phyloP scores from a whole-genome alignment of 2,113 vertebrate species.

The Thermophis baileyi region DNA sequence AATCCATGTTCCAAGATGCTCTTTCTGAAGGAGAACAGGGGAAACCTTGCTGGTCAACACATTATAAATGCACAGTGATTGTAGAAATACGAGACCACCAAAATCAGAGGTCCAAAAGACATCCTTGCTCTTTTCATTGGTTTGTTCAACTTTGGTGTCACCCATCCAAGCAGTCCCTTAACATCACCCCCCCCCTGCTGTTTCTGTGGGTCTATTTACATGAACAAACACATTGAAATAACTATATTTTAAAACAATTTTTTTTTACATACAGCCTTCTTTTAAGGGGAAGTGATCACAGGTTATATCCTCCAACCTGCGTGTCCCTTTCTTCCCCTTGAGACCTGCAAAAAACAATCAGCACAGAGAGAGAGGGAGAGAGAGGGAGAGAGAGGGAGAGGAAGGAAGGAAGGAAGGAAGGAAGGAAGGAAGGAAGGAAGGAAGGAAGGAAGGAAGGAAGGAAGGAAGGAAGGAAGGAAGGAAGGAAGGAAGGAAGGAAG shows the following conservation, averaged over 20 bases:
- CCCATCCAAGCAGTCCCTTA: neutral
- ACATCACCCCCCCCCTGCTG: neutral
- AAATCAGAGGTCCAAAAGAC: neutral
- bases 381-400: neutral
- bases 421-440: no score
- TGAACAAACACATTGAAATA: constrained; percentile 8
- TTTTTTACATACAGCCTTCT: constrained; percentile 50
- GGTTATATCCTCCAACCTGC: neutral
- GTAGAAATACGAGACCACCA: neutral
- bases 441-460: no score
- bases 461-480: neutral
- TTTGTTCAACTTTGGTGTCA: neutral
- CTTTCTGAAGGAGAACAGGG: neutral
- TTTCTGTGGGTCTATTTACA: constrained; percentile 10
- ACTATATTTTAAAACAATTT: constrained; percentile 24
- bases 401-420: no score
- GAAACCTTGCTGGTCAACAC: neutral
- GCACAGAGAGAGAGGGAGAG: constrained; percentile 2
- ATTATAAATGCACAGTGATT: neutral
- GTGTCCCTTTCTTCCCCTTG: neutral
- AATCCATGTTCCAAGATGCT: neutral
- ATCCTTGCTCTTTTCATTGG: neutral
- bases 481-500: neutral
- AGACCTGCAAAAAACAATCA: constrained; percentile 48
- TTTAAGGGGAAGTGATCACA: constrained; percentile 25